Conservation (phyloP, 2,113 vertebrate species). For the Heterotilapia buettikoferi region DNA sequence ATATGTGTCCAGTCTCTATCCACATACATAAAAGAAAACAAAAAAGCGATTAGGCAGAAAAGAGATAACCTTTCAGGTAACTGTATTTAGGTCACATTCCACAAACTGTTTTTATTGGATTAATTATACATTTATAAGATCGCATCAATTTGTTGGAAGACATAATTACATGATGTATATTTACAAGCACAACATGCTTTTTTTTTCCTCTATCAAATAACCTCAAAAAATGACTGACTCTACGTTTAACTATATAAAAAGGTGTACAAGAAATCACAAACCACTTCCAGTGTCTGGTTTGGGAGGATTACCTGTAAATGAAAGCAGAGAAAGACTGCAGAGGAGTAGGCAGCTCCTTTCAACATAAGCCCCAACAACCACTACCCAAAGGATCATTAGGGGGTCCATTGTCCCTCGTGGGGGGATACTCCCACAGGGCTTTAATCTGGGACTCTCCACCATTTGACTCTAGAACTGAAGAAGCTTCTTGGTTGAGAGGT, state of each 20-base stretch:
- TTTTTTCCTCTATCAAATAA: not conserved
- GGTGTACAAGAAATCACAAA: not conserved
- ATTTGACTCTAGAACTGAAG: not conserved
- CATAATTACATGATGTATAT: not conserved
- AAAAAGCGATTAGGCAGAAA: not conserved
- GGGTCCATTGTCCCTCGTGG: not conserved
- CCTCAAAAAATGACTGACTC: not conserved
- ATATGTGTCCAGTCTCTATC: not conserved
- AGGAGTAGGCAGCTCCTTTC: not conserved
- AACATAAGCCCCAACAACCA: not conserved
- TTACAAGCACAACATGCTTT: not conserved
- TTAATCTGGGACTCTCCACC: not conserved
- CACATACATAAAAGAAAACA: not conserved
- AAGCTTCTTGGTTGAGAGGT: not conserved
- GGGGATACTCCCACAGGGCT: not conserved
- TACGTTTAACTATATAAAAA: not conserved
- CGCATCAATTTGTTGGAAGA: not conserved
- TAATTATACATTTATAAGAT: not conserved
- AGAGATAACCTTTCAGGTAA: not conserved
- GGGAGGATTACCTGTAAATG: not conserved
- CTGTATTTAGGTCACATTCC: not conserved
- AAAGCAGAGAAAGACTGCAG: not conserved
- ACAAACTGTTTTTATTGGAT: not conserved
- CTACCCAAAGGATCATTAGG: not conserved
- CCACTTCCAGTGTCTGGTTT: not conserved